A percentile compares a stretch with the other conserved stretches of the same genome.
These are phyloP conservation scores for Rhizomys pruinosus DNA, from an alignment of 2,113 vertebrate species.

Conservation along the genomic window DNA sequence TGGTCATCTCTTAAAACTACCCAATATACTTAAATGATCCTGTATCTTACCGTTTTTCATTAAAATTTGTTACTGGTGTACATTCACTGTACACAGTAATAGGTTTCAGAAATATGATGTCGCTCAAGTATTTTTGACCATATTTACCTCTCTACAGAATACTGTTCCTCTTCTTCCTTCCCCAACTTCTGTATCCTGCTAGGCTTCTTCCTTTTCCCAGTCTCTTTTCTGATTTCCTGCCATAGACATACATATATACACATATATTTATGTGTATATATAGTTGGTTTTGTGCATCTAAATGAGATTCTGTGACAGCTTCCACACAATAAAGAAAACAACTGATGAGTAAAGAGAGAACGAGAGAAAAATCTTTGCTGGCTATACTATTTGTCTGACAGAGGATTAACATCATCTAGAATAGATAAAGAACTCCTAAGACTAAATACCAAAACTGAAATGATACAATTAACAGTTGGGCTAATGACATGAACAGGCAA, in stretches of 20 bases:
- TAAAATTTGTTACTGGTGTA: not conserved
- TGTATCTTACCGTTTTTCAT: not conserved
- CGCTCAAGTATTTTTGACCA: not conserved
- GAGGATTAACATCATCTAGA: not conserved
- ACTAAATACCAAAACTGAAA: no score
- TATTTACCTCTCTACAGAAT: not conserved
- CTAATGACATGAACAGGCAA: no score
- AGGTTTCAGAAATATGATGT: not conserved
- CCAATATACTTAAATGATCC: not conserved
- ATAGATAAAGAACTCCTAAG: not conserved
- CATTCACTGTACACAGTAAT: not conserved
- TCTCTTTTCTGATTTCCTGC: not conserved
- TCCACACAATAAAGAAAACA: not conserved
- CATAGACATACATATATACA: not conserved
- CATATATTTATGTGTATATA: not conserved
- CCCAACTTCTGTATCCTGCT: no score
- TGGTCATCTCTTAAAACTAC: not conserved
- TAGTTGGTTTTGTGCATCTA: not conserved
- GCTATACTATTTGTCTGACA: not conserved
- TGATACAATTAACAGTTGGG: no score
- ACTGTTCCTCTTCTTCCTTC: not conserved
- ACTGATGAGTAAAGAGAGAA: not conserved
- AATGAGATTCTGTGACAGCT: not conserved
- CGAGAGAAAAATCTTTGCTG: not conserved
- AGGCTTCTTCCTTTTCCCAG: not conserved